Conservation (phyloP, 2,797 vertebrate genomes). For the Clarias pachynema region DNA sequence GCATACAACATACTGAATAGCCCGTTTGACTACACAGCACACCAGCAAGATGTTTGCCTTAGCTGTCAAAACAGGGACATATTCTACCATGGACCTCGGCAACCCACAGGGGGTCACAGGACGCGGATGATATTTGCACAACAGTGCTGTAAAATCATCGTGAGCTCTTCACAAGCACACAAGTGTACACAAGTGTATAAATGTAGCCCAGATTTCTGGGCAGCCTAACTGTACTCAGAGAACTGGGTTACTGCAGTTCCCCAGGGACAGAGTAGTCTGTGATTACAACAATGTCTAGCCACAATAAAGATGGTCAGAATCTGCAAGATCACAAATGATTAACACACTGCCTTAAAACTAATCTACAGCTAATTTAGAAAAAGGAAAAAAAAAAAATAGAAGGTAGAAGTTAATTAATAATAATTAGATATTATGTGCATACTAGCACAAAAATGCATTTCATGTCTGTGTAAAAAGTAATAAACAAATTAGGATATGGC, state of each 20-base stretch:
- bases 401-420: background rate
- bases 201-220: background rate
- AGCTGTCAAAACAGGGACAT: constrained; percentile 3
- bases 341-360: background rate
- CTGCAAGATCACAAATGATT: constrained; percentile 62
- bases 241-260: background rate
- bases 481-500: background rate
- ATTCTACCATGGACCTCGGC: background rate
- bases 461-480: background rate
- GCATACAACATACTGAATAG: background rate
- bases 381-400: background rate
- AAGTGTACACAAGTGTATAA: background rate
- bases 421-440: background rate
- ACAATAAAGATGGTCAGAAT: constrained; percentile 52
- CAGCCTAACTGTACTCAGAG: background rate
- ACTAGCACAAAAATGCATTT: background rate
- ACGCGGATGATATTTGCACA: background rate
- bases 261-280: background rate
- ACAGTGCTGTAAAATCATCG: background rate
- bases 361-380: background rate
- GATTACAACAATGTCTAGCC: constrained; percentile 1
- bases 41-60: background rate
- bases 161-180: constrained; percentile 1
- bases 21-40: constrained; percentile 11
- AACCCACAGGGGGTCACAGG: constrained; percentile 2